A percentile compares a stretch with the other conserved stretches of the same genome.
These are phyloP conservation scores for Ophion obscuratus DNA, from an alignment of 2,888 invertebrate species.

Conservation along the genomic window DNA sequence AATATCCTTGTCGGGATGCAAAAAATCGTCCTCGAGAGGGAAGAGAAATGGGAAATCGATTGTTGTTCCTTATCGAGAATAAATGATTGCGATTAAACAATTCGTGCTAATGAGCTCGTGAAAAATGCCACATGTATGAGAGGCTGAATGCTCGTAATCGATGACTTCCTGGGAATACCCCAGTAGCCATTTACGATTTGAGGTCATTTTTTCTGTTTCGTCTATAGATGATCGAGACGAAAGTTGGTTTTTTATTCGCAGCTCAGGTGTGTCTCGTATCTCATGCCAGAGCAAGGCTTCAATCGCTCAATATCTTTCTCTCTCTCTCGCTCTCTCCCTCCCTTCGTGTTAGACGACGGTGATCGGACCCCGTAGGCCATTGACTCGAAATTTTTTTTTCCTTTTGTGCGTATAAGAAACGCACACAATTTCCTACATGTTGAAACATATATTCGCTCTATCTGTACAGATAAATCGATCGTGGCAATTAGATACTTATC, in stretches of 20 bases:
- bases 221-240: background rate
- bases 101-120: background rate
- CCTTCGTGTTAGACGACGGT: background rate
- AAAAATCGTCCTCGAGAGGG: too few relatives aligned
- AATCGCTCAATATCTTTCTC: conserved; percentile 12
- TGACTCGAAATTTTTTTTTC: conserved; percentile 25
- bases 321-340: conserved; percentile 2
- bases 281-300: background rate
- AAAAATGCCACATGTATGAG: background rate
- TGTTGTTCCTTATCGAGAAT: too few relatives aligned
- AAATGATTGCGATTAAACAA: too few relatives aligned
- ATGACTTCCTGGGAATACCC: conserved; percentile 11
- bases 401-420: background rate
- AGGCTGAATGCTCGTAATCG: background rate
- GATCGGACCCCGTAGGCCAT: conserved; percentile 18
- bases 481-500: background rate
- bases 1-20: too few relatives aligned
- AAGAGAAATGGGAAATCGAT: too few relatives aligned
- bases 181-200: conserved; percentile 5
- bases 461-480: background rate
- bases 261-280: conserved; percentile 20
- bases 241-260: conserved; percentile 29
- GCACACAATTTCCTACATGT: background rate
- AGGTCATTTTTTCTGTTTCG: conserved; percentile 36
- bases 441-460: background rate